These are phyloP conservation scores for Berghia stephanieae DNA, from an alignment of 1,140 invertebrate species.

Conservation along the genomic window DNA sequence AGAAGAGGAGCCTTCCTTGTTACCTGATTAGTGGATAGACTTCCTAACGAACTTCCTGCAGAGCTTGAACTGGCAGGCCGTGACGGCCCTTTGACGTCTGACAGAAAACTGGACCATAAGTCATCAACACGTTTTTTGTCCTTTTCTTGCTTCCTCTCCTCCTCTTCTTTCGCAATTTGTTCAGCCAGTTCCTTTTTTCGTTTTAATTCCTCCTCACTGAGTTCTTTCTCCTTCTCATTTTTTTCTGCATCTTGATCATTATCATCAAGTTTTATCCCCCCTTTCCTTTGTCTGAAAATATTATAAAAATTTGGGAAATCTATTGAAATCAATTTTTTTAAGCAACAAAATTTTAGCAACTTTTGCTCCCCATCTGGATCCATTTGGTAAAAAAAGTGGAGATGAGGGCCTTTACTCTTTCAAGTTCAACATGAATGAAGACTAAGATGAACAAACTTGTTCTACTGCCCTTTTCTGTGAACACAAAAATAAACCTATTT, in stretches of 20 bases:
- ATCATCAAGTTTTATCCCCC: constrained; percentile 52
- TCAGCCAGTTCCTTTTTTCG: constrained; percentile 44
- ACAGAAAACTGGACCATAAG: constrained; percentile 62
- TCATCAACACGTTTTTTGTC: constrained; percentile 59
- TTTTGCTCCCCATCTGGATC: no score
- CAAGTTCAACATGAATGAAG: no score
- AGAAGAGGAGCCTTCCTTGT: not conserved
- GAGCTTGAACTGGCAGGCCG: constrained; percentile 31
- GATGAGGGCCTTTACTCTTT: no score
- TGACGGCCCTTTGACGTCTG: constrained; percentile 52
- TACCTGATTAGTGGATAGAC: no score
- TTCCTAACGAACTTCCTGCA: no score
- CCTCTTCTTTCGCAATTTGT: constrained; percentile 45
- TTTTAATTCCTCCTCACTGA: constrained; percentile 33
- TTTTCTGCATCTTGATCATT: not conserved
- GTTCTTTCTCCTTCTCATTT: constrained; percentile 33
- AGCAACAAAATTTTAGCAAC: not conserved
- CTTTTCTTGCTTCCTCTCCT: constrained; percentile 45
- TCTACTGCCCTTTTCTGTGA: no score
- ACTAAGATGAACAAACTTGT: no score
- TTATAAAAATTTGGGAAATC: not conserved
- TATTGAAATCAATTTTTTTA: not conserved
- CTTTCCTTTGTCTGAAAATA: constrained; percentile 50
- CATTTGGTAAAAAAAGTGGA: no score
- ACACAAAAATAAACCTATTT: no score